Conservation (phyloP, 2,797 vertebrate genomes). For the Myiothlypis chrysogaster region DNA sequence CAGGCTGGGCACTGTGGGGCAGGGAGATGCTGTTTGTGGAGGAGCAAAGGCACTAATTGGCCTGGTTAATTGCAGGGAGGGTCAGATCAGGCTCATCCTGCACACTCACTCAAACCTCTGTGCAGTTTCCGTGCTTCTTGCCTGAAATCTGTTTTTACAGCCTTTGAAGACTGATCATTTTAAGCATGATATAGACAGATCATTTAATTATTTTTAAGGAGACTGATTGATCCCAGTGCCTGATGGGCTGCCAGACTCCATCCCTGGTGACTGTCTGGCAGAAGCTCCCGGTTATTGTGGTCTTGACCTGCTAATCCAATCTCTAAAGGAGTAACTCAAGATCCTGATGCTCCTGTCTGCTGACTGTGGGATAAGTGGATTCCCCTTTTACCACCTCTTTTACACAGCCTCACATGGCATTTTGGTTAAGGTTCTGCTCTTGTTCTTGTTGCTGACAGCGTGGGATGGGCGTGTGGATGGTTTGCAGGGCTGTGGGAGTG, state of each 20-base stretch:
- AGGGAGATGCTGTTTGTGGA: not conserved
- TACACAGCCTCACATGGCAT: not conserved
- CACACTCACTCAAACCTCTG: not conserved
- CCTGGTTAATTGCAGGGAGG: not conserved
- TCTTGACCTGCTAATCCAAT: slow-evolving; percentile 11
- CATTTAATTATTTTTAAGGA: not conserved
- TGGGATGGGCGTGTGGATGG: not conserved
- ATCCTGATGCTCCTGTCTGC: not conserved
- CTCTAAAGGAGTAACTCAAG: not conserved
- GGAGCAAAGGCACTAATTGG: not conserved
- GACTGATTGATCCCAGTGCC: not conserved
- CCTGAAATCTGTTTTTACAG: not conserved
- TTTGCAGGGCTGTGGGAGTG: not conserved
- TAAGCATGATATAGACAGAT: not conserved
- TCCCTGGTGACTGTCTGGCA: not conserved
- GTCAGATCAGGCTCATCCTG: not conserved
- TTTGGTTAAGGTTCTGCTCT: slow-evolving; percentile 10
- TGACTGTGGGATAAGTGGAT: not conserved
- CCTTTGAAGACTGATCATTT: not conserved
- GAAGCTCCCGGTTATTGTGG: not conserved
- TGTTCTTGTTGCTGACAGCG: not conserved
- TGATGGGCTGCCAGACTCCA: not conserved
- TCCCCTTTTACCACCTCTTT: slow-evolving; percentile 54
- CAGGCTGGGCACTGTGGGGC: accelerated
- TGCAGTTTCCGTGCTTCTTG: not conserved